Evolutionary conservation across 2,888 invertebrate genomes (phyloP), one percentile per base, ranked within the genome.

Genomic region (Morpho helenor): DNA sequence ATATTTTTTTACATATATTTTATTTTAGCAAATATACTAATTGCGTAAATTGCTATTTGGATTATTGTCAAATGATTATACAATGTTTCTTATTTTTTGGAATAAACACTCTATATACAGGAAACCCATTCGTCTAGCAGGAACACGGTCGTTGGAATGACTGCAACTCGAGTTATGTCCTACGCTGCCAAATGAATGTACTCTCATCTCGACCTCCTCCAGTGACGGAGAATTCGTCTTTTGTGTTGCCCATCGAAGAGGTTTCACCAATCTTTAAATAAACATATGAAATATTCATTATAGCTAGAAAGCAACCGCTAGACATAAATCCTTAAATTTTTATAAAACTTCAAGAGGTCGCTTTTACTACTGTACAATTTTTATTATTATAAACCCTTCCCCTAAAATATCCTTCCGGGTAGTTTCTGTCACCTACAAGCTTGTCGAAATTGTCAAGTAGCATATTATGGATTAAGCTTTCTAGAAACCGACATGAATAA

Each of bases 181-280:
- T 2, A 70, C 62, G 60, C 84, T 87, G 8, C 81, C 80, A 49
- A 85, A 89, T 0, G 88, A 88, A 59, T 87, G 73, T 7, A 86
- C 77, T 58, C 82, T 76, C 61, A 89, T 76, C 68, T 84, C 80
- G 2, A 84, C 68, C 68, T 89, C 88, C 66, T 89, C 88, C 31
- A 67, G 66, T 5, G 89, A 87, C 0, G 87, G 77, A 4, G 80
- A 82, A 59, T 69, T 76, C 0, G 81, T 87, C 69, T 87, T 89
- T 64, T 87, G 88, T 5, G 85, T 76, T 2, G 77, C 84, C 87
- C 87, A 88, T 5, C 88, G 85, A n/a, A 87, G 68, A 2, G 88
- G 88, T 68, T 88, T 88, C 16, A 87, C 74, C 66, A 87, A 74
- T 64, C 88, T 88, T 72, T n/a, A 53, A 46, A 10, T 51, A 49